phyloP scores from a whole-genome alignment of 1,140 invertebrate species.

The Ruditapes philippinarum region DNA sequence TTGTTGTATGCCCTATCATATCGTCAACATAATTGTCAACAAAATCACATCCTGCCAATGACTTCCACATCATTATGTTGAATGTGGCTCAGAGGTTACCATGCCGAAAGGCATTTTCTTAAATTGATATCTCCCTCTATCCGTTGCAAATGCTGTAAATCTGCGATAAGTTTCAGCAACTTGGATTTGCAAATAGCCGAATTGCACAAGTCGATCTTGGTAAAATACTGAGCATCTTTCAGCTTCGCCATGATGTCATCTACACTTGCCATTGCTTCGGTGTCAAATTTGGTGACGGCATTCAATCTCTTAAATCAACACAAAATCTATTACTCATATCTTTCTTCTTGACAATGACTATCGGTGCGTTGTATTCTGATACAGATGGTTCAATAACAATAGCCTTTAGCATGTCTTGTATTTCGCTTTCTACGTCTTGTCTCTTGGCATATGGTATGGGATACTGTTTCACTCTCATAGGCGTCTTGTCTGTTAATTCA shows the following conservation, averaged over 20 bases:
- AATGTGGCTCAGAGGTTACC: constrained; percentile 62
- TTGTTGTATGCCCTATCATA: not conserved
- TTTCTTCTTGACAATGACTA: not conserved
- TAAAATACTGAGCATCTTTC: constrained; percentile 83
- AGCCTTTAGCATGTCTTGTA: too few species aligned
- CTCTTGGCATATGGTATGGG: not conserved
- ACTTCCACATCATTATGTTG: constrained; percentile 63
- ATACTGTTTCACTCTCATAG: not conserved
- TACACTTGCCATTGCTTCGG: not conserved
- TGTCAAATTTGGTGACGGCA: not conserved
- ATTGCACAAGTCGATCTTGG: constrained; percentile 14
- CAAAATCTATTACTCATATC: not conserved
- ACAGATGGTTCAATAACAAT: too few species aligned
- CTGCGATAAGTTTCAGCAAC: not conserved
- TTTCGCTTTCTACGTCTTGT: too few species aligned
- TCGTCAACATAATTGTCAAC: not conserved
- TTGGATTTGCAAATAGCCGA: constrained; percentile 68
- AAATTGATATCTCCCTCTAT: constrained; percentile 63
- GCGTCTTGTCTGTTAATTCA: not conserved
- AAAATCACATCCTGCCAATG: constrained; percentile 41
- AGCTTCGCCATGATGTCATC: not conserved
- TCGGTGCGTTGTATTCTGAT: not conserved
- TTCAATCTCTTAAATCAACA: not conserved
- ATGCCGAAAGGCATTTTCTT: constrained; percentile 74
- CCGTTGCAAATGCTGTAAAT: constrained; percentile 61